Evolutionary conservation across 2,797 vertebrate species (phyloP).

Genomic region (Rallus crepitans): DNA sequence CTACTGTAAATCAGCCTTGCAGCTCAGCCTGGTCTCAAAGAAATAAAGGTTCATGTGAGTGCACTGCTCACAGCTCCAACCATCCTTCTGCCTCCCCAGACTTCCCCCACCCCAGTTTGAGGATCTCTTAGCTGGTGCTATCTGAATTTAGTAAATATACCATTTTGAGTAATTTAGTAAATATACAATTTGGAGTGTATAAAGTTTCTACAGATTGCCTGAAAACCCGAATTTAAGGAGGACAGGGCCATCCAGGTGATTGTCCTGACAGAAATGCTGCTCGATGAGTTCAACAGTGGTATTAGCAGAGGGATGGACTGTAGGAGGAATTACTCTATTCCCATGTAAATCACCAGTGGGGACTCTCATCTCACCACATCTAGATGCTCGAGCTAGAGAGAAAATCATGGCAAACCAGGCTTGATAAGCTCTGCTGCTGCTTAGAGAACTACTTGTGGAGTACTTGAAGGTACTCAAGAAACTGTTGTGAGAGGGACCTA

Average conservation of each 20-base stretch:
- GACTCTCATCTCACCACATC: neutral
- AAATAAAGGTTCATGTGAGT: neutral
- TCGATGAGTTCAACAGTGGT: neutral
- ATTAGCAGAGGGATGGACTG: neutral
- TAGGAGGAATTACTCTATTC: neutral
- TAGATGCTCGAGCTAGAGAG: neutral
- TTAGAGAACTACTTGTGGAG: neutral
- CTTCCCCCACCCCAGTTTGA: fast-evolving
- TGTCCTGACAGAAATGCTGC: fast-evolving
- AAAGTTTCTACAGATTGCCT: neutral
- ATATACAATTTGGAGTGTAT: neutral
- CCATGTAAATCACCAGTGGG: neutral
- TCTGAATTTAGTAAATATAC: neutral
- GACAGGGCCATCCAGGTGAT: neutral
- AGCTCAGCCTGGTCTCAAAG: neutral
- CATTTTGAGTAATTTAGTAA: no score
- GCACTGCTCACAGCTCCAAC: neutral
- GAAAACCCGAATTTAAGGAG: neutral
- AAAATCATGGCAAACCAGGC: neutral
- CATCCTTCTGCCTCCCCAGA: neutral
- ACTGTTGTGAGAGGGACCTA: neutral
- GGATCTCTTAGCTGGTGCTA: neutral
- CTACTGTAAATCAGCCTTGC: neutral
- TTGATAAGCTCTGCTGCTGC: neutral
- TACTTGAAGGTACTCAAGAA: neutral